Evolutionary conservation across 2,797 vertebrate species (phyloP), one percentile per base, ranked within the genome.

Genomic region (Pelobates cultripes): DNA sequence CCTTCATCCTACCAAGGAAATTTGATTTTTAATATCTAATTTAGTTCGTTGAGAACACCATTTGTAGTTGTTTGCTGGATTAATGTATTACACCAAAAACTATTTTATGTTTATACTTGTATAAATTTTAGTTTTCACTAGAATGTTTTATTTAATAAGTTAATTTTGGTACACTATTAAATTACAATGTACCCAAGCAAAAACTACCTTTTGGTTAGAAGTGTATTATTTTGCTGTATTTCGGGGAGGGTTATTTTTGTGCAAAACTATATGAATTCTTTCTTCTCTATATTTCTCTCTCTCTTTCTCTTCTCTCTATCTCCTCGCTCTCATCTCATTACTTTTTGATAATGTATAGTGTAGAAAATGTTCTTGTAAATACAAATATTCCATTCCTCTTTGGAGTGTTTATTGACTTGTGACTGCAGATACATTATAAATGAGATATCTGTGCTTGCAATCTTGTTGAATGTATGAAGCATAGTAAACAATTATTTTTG

Each of bases 111-210:
- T 92, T 89, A 92, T 92, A 90, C 90, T 91, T 87, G 88, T 92
- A 86, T 89, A 90, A 88, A 89, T 88, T 93, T 92, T 95, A 94
- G 93, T 87, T 90, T 93, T 90, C 93, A 89, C 89, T 95, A 93
- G 92, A 94, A 92, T 92, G 92, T 93, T 94, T 93, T 95, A 95
- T 95, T 93, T 93, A 93, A 94, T 95, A 95, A 95, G 87, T 95
- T 94, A 93, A 93, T 91, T 90, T 89, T 91, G 92, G 90, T 93
- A 94, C 92, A 93, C 91, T 91, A 92, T 94, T 90, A 92, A 91
- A 87, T 76, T 90, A 87, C 89, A 92, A 91, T 89, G 86, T 61
- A 78, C 67, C 82, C 73, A 51, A 6, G 47, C 77, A 88, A 72
- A 80, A 90, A 84, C 90, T 92, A 91, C 92, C 91, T 93, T 51